Conservation (phyloP, 1,140 invertebrate species). For the Brachionus rubens region DNA sequence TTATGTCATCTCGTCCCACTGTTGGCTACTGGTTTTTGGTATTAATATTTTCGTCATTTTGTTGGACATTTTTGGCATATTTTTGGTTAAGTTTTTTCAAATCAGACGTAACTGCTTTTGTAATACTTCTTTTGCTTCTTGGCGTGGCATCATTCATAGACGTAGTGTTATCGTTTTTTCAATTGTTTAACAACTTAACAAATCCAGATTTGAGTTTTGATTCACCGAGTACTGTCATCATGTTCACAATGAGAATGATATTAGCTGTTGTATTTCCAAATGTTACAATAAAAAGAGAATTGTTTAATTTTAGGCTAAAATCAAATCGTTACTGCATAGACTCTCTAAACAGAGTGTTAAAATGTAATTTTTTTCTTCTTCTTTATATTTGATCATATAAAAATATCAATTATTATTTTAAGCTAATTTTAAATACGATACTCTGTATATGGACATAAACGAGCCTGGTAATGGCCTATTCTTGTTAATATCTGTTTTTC, state of each 20-base stretch:
- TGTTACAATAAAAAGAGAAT: slow-evolving; percentile 27
- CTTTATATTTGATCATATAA: background rate
- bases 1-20: slow-evolving; percentile 13
- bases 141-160: slow-evolving; percentile 8
- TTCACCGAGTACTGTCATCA: background rate
- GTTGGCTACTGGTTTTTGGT: slow-evolving; percentile 26
- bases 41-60: slow-evolving; percentile 13
- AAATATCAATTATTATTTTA: too few species aligned
- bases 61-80: slow-evolving; percentile 30
- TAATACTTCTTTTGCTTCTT: background rate
- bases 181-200: slow-evolving; percentile 21
- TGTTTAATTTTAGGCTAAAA: slow-evolving; percentile 21
- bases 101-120: slow-evolving; percentile 44
- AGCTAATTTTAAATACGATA: slow-evolving; percentile 37
- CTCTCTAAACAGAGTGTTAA: slow-evolving; percentile 7
- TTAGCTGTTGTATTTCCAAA: slow-evolving; percentile 35
- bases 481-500: slow-evolving; percentile 33
- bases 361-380: slow-evolving; percentile 9
- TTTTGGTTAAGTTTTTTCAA: slow-evolving; percentile 40
- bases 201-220: slow-evolving; percentile 21
- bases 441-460: slow-evolving; percentile 5
- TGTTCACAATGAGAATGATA: slow-evolving; percentile 20
- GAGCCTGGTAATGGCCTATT: slow-evolving; percentile 42
- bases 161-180: slow-evolving; percentile 36
- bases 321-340: slow-evolving; percentile 29